Conservation (phyloP, 2,113 vertebrate species). For the Coturnix japonica region DNA sequence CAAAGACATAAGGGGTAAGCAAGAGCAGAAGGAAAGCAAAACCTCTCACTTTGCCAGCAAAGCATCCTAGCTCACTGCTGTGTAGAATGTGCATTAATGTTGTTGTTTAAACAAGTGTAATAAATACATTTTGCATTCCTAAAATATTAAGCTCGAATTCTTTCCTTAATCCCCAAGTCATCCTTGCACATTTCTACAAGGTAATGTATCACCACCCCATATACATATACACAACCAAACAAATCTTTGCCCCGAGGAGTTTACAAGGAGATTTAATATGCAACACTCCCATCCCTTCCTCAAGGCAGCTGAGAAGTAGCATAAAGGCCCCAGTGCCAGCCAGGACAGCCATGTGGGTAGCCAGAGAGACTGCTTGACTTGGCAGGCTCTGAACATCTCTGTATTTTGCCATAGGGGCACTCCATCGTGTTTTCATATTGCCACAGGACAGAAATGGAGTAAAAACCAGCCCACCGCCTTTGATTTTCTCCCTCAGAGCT, state of each 20-base stretch:
- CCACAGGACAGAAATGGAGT: not conserved
- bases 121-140: not conserved
- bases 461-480: not conserved
- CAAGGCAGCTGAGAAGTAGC: not conserved
- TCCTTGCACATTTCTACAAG: not conserved
- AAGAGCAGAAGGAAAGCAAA: not conserved
- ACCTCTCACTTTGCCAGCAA: not conserved
- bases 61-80: not conserved
- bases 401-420: not conserved
- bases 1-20: not conserved
- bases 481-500: not conserved
- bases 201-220: not conserved
- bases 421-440: not conserved
- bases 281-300: not conserved
- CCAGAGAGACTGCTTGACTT: not conserved
- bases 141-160: constrained; percentile 2
- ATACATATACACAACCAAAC: not conserved
- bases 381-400: not conserved
- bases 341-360: not conserved
- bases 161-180: not conserved
- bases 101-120: not conserved
- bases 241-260: not conserved
- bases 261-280: not conserved
- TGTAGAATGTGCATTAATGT: not conserved
- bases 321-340: not conserved